Conservation (phyloP, 2,888 invertebrate genomes). For the Venusia cambrica region DNA sequence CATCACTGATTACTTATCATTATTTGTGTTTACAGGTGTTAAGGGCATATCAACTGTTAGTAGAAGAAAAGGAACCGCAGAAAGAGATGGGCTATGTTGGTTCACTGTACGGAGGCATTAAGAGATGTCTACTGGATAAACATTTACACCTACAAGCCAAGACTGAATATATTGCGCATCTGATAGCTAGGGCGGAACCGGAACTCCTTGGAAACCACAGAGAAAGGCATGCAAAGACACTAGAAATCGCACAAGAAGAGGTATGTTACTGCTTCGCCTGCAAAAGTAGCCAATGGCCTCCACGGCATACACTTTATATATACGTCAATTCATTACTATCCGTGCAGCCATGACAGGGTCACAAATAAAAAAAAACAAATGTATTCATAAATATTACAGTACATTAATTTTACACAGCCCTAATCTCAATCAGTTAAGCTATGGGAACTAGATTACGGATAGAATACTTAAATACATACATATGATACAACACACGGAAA, state of each 20-base stretch:
- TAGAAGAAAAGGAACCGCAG: constrained; percentile 90
- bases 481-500: no score
- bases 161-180: constrained; percentile 92
- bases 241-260: constrained; percentile 98
- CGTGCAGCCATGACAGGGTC: no score
- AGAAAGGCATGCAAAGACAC: constrained; percentile 97
- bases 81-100: constrained; percentile 95
- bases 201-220: constrained; percentile 93
- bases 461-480: no score
- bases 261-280: constrained; percentile 44
- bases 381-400: no score
- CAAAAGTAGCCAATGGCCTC: no score
- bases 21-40: constrained; percentile 78
- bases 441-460: no score
- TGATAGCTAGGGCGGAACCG: constrained; percentile 95
- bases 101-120: constrained; percentile 91
- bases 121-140: constrained; percentile 91
- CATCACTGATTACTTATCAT: no score
- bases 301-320: no score
- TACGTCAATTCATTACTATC: no score
- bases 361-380: no score
- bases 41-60: constrained; percentile 92
- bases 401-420: no score
- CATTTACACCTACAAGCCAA: constrained; percentile 94
- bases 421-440: no score